A percentile compares a stretch with the other conserved stretches of the same genome.
These are phyloP conservation scores for Cepaea nemoralis DNA, from an alignment of 1,140 invertebrate species.

Conservation along the genomic window DNA sequence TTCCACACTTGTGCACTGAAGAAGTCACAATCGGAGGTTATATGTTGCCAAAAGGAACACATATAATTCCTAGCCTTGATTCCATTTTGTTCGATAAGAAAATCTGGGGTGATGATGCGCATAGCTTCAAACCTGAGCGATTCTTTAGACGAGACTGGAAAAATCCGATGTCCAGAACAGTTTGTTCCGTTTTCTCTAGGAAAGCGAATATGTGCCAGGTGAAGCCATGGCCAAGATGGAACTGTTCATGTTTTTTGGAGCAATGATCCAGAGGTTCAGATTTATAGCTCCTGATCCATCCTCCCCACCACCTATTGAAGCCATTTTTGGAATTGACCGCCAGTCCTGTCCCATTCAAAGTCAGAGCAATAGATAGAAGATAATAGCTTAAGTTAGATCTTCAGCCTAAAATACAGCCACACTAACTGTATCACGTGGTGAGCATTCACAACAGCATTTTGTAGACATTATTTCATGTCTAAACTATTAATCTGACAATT, in stretches of 20 bases:
- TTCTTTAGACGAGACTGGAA: constrained; percentile 65
- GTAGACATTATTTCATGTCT: no score
- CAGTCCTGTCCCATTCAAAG: background rate
- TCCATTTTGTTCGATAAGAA: constrained; percentile 62
- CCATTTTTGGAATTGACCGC: background rate
- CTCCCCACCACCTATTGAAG: background rate
- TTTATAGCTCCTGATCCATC: background rate
- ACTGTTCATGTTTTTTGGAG: constrained; percentile 37
- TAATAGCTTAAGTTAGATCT: no score
- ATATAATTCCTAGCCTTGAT: constrained; percentile 62
- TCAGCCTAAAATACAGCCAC: no score
- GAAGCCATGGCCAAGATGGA: constrained; percentile 46
- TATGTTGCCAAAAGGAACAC: constrained; percentile 62
- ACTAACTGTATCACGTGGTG: no score
- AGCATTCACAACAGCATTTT: no score
- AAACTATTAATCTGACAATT: no score
- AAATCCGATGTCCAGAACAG: constrained; percentile 20
- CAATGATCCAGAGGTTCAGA: constrained; percentile 3
- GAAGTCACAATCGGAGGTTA: constrained; percentile 61
- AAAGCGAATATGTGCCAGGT: constrained; percentile 45
- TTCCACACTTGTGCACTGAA: constrained; percentile 57
- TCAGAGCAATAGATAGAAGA: background rate
- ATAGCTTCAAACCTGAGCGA: constrained; percentile 79
- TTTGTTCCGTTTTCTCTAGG: constrained; percentile 44
- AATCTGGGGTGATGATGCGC: constrained; percentile 77